These are phyloP conservation scores for Sterna hirundo DNA, from an alignment of 2,113 vertebrate genomes.

Conservation along the genomic window DNA sequence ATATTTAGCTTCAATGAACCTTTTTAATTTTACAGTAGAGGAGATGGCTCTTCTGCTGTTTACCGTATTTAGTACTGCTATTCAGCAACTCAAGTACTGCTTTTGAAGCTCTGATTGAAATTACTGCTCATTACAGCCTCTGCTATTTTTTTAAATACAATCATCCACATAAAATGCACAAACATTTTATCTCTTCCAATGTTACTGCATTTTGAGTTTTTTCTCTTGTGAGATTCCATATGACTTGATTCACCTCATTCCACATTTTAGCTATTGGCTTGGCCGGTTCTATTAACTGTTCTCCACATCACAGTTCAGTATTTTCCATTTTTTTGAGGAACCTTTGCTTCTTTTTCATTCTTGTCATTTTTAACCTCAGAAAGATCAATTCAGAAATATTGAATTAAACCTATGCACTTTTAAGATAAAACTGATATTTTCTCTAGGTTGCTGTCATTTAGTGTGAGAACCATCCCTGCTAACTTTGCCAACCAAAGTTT, in stretches of 20 bases:
- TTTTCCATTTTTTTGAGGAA: background rate
- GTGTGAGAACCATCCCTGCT: background rate
- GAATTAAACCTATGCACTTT: background rate
- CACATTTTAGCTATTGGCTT: background rate
- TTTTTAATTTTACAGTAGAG: conserved; percentile 28
- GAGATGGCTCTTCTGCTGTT: conserved; percentile 42
- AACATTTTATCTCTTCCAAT: conserved; percentile 31
- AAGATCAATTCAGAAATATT: conserved; percentile 15
- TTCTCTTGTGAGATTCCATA: background rate
- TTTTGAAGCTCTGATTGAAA: conserved; percentile 65
- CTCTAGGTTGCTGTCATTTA: background rate
- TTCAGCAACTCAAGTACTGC: conserved; percentile 51
- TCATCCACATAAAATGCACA: conserved; percentile 31
- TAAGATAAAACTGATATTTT: conserved; percentile 28
- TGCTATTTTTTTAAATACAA: conserved; percentile 47
- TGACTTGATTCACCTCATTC: background rate
- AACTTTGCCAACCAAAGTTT: background rate
- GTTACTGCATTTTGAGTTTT: background rate
- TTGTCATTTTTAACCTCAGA: conserved; percentile 2
- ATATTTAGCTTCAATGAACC: conserved; percentile 32
- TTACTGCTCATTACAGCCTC: conserved; percentile 48
- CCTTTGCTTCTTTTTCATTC: background rate
- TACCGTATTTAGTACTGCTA: conserved; percentile 44
- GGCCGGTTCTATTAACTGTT: background rate
- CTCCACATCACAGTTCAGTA: background rate